phyloP scores from a whole-genome alignment of 2,888 invertebrate species.

The Podotricha telesiphe region DNA sequence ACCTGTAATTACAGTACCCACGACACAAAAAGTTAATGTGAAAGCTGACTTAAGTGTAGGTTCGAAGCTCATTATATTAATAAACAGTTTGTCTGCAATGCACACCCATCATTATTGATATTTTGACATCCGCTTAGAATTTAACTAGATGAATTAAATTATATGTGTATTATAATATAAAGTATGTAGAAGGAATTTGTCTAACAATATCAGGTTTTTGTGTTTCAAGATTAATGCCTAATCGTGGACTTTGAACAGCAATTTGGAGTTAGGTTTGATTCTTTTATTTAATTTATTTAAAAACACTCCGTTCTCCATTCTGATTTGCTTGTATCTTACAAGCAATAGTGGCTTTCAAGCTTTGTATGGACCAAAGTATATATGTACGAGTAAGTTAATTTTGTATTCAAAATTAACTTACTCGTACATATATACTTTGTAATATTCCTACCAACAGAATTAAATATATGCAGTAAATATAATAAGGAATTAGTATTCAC shows the following conservation, averaged over 20 bases:
- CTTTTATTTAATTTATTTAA: too few species aligned
- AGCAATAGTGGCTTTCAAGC: too few species aligned
- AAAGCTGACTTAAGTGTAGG: constrained; percentile 43
- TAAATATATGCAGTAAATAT: too few species aligned
- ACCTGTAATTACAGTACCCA: constrained; percentile 31
- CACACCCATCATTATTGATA: constrained; percentile 40
- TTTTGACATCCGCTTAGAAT: constrained; percentile 40
- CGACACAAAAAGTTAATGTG: constrained; percentile 42
- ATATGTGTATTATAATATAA: background rate
- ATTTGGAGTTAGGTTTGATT: background rate
- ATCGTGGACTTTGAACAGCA: background rate
- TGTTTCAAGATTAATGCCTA: background rate
- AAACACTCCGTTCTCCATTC: too few species aligned
- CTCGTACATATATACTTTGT: too few species aligned
- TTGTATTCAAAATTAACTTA: too few species aligned
- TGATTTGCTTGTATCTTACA: too few species aligned
- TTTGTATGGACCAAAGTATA: too few species aligned
- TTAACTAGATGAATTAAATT: constrained; percentile 16
- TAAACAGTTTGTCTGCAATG: constrained; percentile 42
- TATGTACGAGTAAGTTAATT: too few species aligned
- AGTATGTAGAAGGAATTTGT: background rate
- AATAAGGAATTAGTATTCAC: too few species aligned
- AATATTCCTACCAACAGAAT: too few species aligned
- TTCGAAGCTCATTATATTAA: constrained; percentile 50
- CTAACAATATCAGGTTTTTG: background rate